These are phyloP conservation scores for Galemys pyrenaicus DNA, from an alignment of 2,113 vertebrate genomes.

Conservation along the genomic window DNA sequence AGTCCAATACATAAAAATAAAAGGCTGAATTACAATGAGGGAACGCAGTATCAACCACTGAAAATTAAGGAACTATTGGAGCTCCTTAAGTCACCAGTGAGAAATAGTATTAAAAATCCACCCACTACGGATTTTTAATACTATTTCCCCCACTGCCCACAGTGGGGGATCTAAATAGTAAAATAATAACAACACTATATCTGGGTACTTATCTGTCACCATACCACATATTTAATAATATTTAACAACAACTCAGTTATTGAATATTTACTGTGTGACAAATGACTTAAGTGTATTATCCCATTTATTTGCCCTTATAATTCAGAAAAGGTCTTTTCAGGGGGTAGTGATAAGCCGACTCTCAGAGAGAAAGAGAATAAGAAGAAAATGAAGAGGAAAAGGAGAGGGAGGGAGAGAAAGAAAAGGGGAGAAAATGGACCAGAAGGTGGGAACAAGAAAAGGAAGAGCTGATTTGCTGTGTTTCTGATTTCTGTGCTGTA, in stretches of 20 bases:
- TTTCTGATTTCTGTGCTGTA: neutral
- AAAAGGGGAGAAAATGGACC: neutral
- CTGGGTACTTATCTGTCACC: neutral
- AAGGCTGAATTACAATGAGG: neutral
- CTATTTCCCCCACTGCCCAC: no score
- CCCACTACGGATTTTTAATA: no score
- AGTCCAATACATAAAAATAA: neutral
- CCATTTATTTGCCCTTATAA: neutral
- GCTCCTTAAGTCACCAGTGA: neutral
- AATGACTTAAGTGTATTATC: neutral
- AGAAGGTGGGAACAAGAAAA: neutral
- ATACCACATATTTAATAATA: neutral
- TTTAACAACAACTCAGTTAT: neutral
- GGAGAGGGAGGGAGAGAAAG: no score
- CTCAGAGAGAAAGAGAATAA: neutral
- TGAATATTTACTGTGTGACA: neutral
- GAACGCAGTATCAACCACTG: neutral
- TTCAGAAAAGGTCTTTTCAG: constrained; percentile 5
- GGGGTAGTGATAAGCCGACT: neutral
- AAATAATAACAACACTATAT: neutral
- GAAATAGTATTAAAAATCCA: neutral
- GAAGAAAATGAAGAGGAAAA: neutral
- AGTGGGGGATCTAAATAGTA: no score
- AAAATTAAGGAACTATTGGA: neutral
- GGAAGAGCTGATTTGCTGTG: no score